Percentiles rank a stretch among this genome's conserved stretches.
Evolutionary conservation across 1,140 invertebrate species (phyloP).

Genomic region (Calosoma granatense): DNA sequence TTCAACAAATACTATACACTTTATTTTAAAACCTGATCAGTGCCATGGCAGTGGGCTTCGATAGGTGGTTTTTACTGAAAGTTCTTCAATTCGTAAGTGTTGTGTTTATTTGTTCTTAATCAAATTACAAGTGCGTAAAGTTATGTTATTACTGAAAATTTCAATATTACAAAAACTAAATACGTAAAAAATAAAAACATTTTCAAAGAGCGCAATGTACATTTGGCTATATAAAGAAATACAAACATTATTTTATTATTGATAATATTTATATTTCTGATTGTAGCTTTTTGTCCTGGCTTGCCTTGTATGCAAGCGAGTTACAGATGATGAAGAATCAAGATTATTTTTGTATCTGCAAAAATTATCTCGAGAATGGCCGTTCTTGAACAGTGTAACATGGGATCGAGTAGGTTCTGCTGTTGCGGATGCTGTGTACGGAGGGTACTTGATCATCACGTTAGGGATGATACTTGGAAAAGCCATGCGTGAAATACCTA

Average conservation of each 20-base stretch:
- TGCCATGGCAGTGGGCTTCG: slow-evolving; percentile 11
- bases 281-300: slow-evolving; percentile 53
- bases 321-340: slow-evolving; percentile 59
- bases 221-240: no score
- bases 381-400: slow-evolving; percentile 58
- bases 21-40: no score
- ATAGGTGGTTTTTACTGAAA: not conserved
- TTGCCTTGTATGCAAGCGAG: slow-evolving; percentile 53
- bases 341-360: slow-evolving; percentile 53
- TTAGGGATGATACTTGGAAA: slow-evolving; percentile 52
- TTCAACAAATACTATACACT: no score
- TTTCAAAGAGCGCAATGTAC: no score
- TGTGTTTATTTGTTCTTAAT: slow-evolving; percentile 5
- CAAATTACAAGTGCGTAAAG: no score
- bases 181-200: no score
- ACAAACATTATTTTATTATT: no score
- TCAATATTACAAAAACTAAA: no score
- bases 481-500: slow-evolving; percentile 51
- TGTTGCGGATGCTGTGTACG: slow-evolving; percentile 53
- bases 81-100: slow-evolving; percentile 1
- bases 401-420: slow-evolving; percentile 51
- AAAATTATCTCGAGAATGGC: slow-evolving; percentile 63
- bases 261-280: not conserved
- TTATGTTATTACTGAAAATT: no score
- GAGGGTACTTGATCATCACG: slow-evolving; percentile 61